Evolutionary conservation across 64 coral and sea anemone species (phyloP), one percentile per base, ranked within the genome.

Genomic region (Montipora capricornis): DNA sequence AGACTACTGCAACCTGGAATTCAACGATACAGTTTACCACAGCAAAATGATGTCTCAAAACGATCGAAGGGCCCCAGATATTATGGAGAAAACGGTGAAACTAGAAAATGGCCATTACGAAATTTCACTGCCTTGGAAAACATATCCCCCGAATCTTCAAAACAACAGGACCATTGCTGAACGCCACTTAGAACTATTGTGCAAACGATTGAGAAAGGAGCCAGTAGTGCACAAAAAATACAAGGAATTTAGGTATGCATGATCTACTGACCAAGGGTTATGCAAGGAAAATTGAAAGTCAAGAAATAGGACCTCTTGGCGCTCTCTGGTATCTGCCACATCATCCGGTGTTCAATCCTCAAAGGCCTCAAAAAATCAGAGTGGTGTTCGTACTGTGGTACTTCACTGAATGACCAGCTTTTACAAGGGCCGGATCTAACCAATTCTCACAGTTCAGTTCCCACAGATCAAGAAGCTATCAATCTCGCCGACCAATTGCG

Each of bases 361-460:
- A 74, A 4, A 94, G 81, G 44, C 92, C 85, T 12, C 64, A 7
- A 2, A 94, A 94, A 60, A 51, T 75, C 5, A 79, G 89, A 52
- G 89, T 91, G 13, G 90, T 84, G 11, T 92, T 92, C 66, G 68
- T 89, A 26, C 26, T 26, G 26, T 26, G 26, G 26, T 26, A 26
- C 26, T 26, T 26, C 26, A 26, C 26, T 26, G 26, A 26, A 26
- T 26, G 26, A 26, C 26, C 26, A 26, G 26, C 26, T 26, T 0
- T 12, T 73, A 52, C 89, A 82, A 49, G 89, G 89, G 68, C 81
- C 90, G 49, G 71, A 92, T 49, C 66, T 94, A 16, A 94, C 84
- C 15, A 94, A 89, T 67, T 73, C 84, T 20, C 76, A 88, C 2
- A 64, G 88, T 14, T 84, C 77, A 3, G 85, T 89, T 6, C 48